Percentiles rank a stretch among this genome's conserved stretches.
These are phyloP conservation scores for Sitobion miscanthi DNA, from an alignment of 1,140 invertebrate species.

Conservation along the genomic window DNA sequence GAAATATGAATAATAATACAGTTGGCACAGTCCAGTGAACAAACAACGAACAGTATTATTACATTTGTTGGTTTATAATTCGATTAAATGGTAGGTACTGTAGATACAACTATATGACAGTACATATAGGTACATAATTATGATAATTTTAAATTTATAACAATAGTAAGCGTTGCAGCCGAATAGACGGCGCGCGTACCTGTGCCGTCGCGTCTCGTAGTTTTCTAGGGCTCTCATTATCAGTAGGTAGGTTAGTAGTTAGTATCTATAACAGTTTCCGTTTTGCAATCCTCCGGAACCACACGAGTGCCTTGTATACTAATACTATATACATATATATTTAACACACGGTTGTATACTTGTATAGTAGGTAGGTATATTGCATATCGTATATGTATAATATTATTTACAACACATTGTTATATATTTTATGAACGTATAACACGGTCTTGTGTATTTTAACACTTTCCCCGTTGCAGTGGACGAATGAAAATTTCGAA, in stretches of 20 bases:
- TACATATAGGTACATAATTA: neutral
- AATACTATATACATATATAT: neutral
- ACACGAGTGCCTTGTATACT: neutral
- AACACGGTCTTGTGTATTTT: neutral
- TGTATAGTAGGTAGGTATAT: neutral
- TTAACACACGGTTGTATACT: neutral
- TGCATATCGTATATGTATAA: neutral
- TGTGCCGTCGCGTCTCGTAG: neutral
- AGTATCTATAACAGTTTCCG: neutral
- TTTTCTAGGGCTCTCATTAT: conserved; percentile 20
- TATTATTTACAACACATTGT: neutral
- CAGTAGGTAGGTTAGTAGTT: neutral
- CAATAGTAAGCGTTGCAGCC: neutral
- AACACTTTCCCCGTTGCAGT: neutral
- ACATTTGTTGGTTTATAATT: neutral
- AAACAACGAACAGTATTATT: neutral
- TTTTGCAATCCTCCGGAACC: conserved; percentile 15
- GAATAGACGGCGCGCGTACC: neutral
- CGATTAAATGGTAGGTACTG: neutral
- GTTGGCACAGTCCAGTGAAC: neutral
- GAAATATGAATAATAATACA: neutral
- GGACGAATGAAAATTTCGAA: neutral
- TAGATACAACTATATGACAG: neutral
- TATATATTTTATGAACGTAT: neutral
- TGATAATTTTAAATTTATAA: conserved; percentile 8